A percentile compares a stretch with the other conserved stretches of the same genome.
These are phyloP conservation scores for Chiridota heheva DNA, from an alignment of 35 echinoderm and acorn worm genomes.

Conservation along the genomic window DNA sequence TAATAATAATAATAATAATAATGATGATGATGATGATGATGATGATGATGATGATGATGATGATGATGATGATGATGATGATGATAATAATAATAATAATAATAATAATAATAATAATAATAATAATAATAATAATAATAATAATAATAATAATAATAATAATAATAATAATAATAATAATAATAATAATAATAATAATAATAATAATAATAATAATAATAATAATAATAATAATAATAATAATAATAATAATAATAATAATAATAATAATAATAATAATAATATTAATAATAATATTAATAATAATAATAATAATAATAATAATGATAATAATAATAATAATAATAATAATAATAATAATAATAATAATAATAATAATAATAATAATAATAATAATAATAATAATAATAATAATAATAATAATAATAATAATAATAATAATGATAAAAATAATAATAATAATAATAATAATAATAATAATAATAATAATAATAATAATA, in stretches of 20 bases:
- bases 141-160: neutral
- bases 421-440: neutral
- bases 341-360: neutral
- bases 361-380: neutral
- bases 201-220: neutral
- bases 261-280: neutral
- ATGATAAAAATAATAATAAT: too few relatives aligned
- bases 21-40: neutral
- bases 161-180: neutral
- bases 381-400: neutral
- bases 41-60: slow-evolving; percentile 1
- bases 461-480: neutral
- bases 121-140: neutral
- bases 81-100: neutral
- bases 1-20: neutral
- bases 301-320: neutral
- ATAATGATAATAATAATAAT: neutral
- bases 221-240: neutral
- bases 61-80: slow-evolving; percentile 5
- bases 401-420: neutral
- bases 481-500: neutral
- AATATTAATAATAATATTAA: neutral
- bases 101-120: neutral
- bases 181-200: neutral
- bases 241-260: neutral